These are phyloP conservation scores for Alethe diademata DNA, from an alignment of 2,113 vertebrate species.

Conservation along the genomic window DNA sequence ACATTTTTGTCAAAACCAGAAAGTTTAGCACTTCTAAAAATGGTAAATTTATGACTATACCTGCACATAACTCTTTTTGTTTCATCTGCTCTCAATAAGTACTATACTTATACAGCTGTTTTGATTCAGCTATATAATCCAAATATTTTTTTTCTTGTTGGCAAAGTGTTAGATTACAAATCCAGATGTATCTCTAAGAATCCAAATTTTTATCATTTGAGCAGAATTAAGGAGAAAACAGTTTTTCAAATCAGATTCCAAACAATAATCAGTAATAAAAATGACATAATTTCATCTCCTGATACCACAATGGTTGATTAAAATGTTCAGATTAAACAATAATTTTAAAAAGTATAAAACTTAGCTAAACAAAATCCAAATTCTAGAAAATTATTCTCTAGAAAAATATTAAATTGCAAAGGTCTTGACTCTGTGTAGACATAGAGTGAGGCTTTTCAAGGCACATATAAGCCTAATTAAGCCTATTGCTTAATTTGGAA, in stretches of 20 bases:
- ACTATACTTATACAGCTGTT: background rate
- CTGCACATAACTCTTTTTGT: background rate
- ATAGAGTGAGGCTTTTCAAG: background rate
- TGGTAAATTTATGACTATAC: background rate
- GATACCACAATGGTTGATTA: background rate
- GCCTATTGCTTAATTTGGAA: background rate
- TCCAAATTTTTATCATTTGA: background rate
- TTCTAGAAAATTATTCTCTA: background rate
- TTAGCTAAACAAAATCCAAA: background rate
- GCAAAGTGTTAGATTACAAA: background rate
- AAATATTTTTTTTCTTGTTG: background rate
- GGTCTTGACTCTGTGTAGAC: background rate
- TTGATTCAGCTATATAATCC: background rate
- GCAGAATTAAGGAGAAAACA: background rate
- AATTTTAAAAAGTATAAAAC: background rate
- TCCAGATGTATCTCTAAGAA: background rate
- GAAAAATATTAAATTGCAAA: background rate
- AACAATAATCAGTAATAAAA: background rate
- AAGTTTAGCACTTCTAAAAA: background rate
- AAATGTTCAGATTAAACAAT: background rate
- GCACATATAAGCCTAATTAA: background rate
- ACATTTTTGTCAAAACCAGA: background rate
- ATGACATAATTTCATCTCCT: background rate
- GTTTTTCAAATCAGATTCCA: background rate
- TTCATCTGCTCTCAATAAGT: background rate